Conservation (phyloP, 2,888 invertebrate species). For the Crocallis elinguaria region DNA sequence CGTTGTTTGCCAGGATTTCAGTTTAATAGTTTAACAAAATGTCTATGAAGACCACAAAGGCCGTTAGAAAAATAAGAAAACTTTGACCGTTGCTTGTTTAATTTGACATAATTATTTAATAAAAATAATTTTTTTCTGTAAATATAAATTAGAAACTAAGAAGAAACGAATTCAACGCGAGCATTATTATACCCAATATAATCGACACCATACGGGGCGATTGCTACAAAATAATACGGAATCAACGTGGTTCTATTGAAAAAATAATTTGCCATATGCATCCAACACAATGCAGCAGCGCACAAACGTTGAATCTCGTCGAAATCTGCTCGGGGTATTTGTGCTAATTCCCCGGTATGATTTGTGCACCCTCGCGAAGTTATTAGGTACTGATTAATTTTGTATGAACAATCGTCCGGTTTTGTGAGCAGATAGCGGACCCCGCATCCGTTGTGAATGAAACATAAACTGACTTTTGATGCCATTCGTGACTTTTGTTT, state of each 20-base stretch:
- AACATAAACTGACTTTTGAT: conserved; percentile 61
- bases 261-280: conserved; percentile 50
- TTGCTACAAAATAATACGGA: conserved; percentile 22
- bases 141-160: neutral
- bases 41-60: too few relatives aligned
- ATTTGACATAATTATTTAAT: too few relatives aligned
- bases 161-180: conserved; percentile 4
- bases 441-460: conserved; percentile 62
- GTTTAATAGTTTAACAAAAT: too few relatives aligned
- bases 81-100: too few relatives aligned
- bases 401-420: conserved; percentile 74
- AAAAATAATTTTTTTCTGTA: too few relatives aligned
- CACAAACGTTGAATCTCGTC: conserved; percentile 29
- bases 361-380: conserved; percentile 46
- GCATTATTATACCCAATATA: neutral
- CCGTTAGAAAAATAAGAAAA: too few relatives aligned
- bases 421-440: conserved; percentile 57
- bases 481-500: conserved; percentile 32
- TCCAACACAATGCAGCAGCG: conserved; percentile 42
- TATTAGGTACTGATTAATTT: conserved; percentile 73
- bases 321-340: conserved; percentile 25
- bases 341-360: conserved; percentile 54
- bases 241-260: conserved; percentile 38
- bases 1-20: too few relatives aligned
- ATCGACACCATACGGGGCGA: conserved; percentile 1